A percentile compares a stretch with the other conserved stretches of the same genome.
These are phyloP conservation scores for Mythimna ferrago DNA, from an alignment of 2,888 invertebrate genomes.

Conservation along the genomic window DNA sequence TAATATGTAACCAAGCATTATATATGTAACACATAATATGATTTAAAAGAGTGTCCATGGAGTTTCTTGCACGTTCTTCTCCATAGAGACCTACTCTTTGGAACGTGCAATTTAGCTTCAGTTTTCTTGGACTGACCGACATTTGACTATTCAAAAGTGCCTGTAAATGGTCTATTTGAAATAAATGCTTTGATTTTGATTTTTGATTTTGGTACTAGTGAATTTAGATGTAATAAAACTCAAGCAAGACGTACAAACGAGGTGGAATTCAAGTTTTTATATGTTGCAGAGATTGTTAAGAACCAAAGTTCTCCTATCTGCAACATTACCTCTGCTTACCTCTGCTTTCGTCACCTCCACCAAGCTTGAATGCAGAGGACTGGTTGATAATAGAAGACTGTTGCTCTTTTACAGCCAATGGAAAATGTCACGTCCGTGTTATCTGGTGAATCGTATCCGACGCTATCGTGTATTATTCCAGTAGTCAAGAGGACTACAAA, in stretches of 20 bases:
- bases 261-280: constrained; percentile 58
- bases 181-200: too few relatives aligned
- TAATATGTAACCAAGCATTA: too few relatives aligned
- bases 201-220: too few relatives aligned
- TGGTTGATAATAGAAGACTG: constrained; percentile 49
- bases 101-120: too few relatives aligned
- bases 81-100: too few relatives aligned
- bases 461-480: constrained; percentile 11
- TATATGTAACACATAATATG: too few relatives aligned
- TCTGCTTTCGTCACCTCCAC: constrained; percentile 18
- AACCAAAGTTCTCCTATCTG: constrained; percentile 12
- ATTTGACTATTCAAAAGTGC: too few relatives aligned
- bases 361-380: constrained; percentile 9
- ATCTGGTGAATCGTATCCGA: constrained; percentile 60
- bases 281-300: constrained; percentile 5
- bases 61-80: too few relatives aligned
- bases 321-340: constrained; percentile 13
- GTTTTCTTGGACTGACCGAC: too few relatives aligned
- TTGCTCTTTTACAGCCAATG: constrained; percentile 55
- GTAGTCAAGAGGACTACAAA: constrained; percentile 55
- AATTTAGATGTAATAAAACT: constrained; percentile 56
- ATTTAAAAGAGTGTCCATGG: too few relatives aligned
- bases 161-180: too few relatives aligned
- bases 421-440: constrained; percentile 45
- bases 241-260: constrained; percentile 63